Base-by-base conservation (phyloP, 2,888 invertebrate genomes). In the Vanessa cardui region DNA sequence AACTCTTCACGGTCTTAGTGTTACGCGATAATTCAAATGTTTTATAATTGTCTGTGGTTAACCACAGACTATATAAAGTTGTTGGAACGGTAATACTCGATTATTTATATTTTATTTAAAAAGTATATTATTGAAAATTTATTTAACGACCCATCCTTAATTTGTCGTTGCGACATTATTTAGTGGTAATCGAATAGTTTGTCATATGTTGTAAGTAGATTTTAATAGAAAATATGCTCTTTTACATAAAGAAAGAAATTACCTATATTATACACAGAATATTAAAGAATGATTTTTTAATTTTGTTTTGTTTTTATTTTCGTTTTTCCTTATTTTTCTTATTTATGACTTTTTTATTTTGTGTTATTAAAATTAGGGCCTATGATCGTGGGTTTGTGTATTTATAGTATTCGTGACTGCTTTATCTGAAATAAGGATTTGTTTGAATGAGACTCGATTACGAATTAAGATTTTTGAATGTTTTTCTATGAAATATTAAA, bases 51-150 rank as follows among this genome's bases (percentile, higher is more conserved):
- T 88, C 89, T 89, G 82, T 90, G 90, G 89, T 90, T 78, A 87
- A 89, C 89, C 90, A 85, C 86, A 83, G 89, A 80, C 77, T 80
- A 73, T 81, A 83, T 83, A 84, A 81, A 83, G 84, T 89, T 90
- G 90, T 90, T 90, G 89, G 86, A 89, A 90, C 89, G 83, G 83
- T 89, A 92, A 92, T 92, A 92, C 92, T 92, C 91, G 88, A 88
- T 89, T 90, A 89, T 91, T 92, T 91, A 90, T 90, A 87, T 90
- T 89, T 90, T 89, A 89, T 90, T 90, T 90, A 77, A 84, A 89
- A 77, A 83, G 87, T 87, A 83, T 79, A 87, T 88, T 85, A 83
- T 83, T 80, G 83, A 82, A 56, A 83, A 12, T 82, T 83, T 86
- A 86, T 86, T 86, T 88, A 87, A 85, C 81, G 58, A 79, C 68